Percentiles rank a stretch among this genome's conserved stretches.
These are phyloP conservation scores for Odontesthes bonariensis DNA, from an alignment of 2,113 vertebrate species.

Conservation along the genomic window DNA sequence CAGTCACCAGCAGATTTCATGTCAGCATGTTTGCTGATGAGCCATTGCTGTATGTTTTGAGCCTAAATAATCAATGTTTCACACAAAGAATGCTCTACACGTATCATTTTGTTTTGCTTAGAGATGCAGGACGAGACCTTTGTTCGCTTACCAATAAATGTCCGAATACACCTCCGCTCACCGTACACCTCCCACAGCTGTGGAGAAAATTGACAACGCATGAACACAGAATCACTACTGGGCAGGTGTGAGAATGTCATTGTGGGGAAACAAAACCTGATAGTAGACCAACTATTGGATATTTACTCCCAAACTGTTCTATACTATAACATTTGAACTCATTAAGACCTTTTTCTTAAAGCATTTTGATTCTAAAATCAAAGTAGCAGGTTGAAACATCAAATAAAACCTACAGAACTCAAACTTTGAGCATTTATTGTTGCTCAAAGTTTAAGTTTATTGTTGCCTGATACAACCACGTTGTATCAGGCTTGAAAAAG, in stretches of 20 bases:
- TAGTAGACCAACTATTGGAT: too few relatives aligned
- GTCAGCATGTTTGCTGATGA: constrained; percentile 52
- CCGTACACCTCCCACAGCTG: constrained; percentile 98
- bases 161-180: constrained; percentile 94
- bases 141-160: constrained; percentile 92
- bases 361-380: neutral
- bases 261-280: too few relatives aligned
- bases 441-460: too few relatives aligned
- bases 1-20: constrained; percentile 5
- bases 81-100: neutral
- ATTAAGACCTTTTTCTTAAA: neutral
- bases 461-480: too few relatives aligned
- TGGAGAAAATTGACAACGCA: constrained; percentile 5
- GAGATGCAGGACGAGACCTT: neutral
- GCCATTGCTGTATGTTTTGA: neutral
- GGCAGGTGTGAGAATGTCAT: too few relatives aligned
- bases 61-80: neutral
- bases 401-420: too few relatives aligned
- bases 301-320: too few relatives aligned
- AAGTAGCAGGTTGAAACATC: too few relatives aligned
- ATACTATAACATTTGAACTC: too few relatives aligned
- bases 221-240: neutral
- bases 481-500: too few relatives aligned
- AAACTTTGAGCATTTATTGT: too few relatives aligned
- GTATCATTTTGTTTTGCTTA: neutral